Evolutionary conservation across 2,888 invertebrate genomes (phyloP).

Genomic region (Alviniconcha strummeri): DNA sequence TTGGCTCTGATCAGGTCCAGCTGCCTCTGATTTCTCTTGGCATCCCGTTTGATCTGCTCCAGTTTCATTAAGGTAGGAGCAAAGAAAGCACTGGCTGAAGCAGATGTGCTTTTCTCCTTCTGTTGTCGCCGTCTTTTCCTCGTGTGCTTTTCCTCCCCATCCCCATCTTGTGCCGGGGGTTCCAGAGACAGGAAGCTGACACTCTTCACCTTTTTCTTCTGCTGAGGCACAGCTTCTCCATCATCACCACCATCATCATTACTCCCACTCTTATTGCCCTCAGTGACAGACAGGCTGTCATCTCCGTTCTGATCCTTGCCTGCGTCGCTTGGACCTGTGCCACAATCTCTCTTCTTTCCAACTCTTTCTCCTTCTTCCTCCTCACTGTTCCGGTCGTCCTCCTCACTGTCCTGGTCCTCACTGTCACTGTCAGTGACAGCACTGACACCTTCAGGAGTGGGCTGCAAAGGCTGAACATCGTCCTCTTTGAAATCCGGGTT

Average conservation of each 20-base stretch:
- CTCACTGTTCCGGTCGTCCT: slow-evolving; percentile 40
- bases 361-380: slow-evolving; percentile 23
- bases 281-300: not conserved
- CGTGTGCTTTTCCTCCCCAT: not conserved
- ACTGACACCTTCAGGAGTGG: not conserved
- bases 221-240: too few species aligned
- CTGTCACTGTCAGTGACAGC: not conserved
- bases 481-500: not conserved
- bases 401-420: not conserved
- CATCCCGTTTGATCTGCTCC: slow-evolving; percentile 20
- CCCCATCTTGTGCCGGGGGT: not conserved
- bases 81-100: slow-evolving; percentile 13
- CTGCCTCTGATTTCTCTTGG: slow-evolving; percentile 25
- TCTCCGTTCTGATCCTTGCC: slow-evolving; percentile 23
- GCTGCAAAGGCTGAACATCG: not conserved
- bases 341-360: not conserved
- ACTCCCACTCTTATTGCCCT: slow-evolving; percentile 15
- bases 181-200: slow-evolving; percentile 7
- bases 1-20: slow-evolving; percentile 22
- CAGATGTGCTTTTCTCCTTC: not conserved
- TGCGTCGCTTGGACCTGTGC: slow-evolving; percentile 5
- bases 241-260: not conserved
- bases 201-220: slow-evolving; percentile 2
- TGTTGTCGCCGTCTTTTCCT: not conserved
- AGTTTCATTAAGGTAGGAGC: slow-evolving; percentile 24